phyloP scores from a whole-genome alignment of 2,888 invertebrate genomes.

The Apodemia duryi region DNA sequence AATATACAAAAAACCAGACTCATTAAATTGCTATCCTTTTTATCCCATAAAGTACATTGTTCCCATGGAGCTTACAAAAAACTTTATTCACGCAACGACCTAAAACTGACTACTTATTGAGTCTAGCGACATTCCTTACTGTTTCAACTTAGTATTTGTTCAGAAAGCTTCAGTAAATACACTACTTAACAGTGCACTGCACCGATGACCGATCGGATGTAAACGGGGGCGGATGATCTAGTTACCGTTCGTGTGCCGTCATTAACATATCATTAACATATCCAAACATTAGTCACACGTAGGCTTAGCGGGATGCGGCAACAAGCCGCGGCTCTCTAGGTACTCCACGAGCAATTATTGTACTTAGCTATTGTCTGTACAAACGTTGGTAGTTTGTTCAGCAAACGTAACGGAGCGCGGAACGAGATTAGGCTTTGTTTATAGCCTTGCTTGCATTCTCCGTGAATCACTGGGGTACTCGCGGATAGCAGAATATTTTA shows the following conservation, averaged over 20 bases:
- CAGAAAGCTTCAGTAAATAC: slow-evolving; percentile 56
- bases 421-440: slow-evolving; percentile 70
- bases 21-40: too few species aligned
- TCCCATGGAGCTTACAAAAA: too few species aligned
- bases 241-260: slow-evolving; percentile 51
- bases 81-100: not conserved
- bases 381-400: slow-evolving; percentile 64
- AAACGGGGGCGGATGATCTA: slow-evolving; percentile 62
- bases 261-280: slow-evolving; percentile 77
- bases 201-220: slow-evolving; percentile 46
- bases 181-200: slow-evolving; percentile 47
- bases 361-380: slow-evolving; percentile 70
- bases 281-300: slow-evolving; percentile 70
- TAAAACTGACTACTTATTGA: not conserved
- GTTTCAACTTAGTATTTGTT: slow-evolving; percentile 49
- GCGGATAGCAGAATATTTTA: slow-evolving; percentile 30
- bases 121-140: slow-evolving; percentile 12
- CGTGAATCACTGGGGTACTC: slow-evolving; percentile 35
- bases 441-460: slow-evolving; percentile 45
- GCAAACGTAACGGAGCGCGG: slow-evolving; percentile 66
- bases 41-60: too few species aligned
- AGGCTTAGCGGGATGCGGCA: slow-evolving; percentile 64
- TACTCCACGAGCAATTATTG: slow-evolving; percentile 72
- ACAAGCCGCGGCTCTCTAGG: slow-evolving; percentile 53
- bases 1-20: too few species aligned